Evolutionary conservation across 2,888 invertebrate genomes (phyloP).

Genomic region (Eudasyphora cyanicolor): DNA sequence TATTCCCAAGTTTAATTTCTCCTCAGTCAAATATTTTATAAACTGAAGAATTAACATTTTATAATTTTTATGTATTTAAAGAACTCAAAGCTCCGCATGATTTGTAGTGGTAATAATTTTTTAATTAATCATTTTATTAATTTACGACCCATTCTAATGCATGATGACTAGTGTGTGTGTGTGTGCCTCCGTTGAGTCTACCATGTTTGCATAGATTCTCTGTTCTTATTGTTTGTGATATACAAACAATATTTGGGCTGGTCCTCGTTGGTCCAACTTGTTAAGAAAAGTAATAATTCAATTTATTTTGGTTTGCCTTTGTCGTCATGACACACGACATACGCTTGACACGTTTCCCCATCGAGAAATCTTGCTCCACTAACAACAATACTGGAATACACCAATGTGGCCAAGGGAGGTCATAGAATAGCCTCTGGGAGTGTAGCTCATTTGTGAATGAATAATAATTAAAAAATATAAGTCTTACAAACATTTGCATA

Average conservation of each 20-base stretch:
- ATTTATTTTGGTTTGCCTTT: slow-evolving; percentile 61
- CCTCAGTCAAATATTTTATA: too few relatives aligned
- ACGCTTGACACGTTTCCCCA: slow-evolving; percentile 55
- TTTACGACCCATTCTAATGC: neutral
- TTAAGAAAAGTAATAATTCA: slow-evolving; percentile 58
- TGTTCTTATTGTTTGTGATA: slow-evolving; percentile 16
- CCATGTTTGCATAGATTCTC: neutral
- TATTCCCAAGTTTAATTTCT: too few relatives aligned
- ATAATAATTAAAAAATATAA: slow-evolving; percentile 13
- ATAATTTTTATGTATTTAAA: too few relatives aligned
- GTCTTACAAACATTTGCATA: neutral
- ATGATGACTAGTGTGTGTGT: neutral
- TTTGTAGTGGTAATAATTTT: too few relatives aligned
- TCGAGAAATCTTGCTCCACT: slow-evolving; percentile 12
- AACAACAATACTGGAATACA: neutral
- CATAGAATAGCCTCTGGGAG: too few relatives aligned
- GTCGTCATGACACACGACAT: slow-evolving; percentile 43
- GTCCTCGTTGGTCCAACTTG: slow-evolving; percentile 40
- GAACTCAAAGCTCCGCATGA: too few relatives aligned
- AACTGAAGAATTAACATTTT: too few relatives aligned
- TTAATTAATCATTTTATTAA: neutral
- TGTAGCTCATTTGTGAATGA: neutral
- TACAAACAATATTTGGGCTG: slow-evolving; percentile 54
- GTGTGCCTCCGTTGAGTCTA: too few relatives aligned
- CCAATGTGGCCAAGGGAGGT: neutral